Base-by-base conservation (phyloP, 1,140 invertebrate genomes). In the Portunus trituberculatus region DNA sequence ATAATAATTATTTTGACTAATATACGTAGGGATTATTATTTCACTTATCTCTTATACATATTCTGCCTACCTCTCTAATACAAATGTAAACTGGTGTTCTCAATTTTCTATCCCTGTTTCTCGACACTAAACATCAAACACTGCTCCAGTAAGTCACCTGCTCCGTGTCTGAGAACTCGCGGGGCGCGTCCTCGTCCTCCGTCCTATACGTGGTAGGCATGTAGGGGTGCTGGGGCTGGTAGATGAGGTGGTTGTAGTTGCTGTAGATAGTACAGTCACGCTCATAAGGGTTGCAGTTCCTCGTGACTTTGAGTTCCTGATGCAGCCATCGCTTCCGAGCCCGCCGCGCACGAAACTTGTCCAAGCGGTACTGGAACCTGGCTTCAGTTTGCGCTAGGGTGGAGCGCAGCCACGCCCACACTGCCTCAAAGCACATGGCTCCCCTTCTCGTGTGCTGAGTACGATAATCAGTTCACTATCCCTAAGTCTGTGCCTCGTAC, bases 241-340 rank as follows among this genome's bases (percentile, higher is more conserved):
- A 83, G 32, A 29, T 45, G 48, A 91, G 32, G 28, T 16, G 89
- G 59, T 52, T 28, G 25, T 28, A 48, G 46, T 91, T 90, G 52
- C 31, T 39, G 48, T 52, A 83, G 16, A 45, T n/a, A 45, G 46
- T 84, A 16, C n/a, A 90, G 52, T 84, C 83, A 87, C 39, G 46
- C 7, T 90, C 91, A 39, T 46, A 32, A 32, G 39, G 86, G n/a
- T 29, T 45, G 32, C 46, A 48, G 67, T 46, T 87, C 52, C 76
- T 28, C 31, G 32, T 28, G 88, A 20, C 86, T 32, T 86, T 67
- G n/a, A 67, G 31, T 89, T 96, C 92, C n/a, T 92, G 59, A 29
- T 93, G 82, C 25, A 96, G 90, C 96, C 96, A 96, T 20, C 86
- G 96, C 31, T 95, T 92, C n/a, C 96, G 90, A 76, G 94, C 96